phyloP scores from a whole-genome alignment of 2,888 invertebrate species.

The Lycia hirtaria region DNA sequence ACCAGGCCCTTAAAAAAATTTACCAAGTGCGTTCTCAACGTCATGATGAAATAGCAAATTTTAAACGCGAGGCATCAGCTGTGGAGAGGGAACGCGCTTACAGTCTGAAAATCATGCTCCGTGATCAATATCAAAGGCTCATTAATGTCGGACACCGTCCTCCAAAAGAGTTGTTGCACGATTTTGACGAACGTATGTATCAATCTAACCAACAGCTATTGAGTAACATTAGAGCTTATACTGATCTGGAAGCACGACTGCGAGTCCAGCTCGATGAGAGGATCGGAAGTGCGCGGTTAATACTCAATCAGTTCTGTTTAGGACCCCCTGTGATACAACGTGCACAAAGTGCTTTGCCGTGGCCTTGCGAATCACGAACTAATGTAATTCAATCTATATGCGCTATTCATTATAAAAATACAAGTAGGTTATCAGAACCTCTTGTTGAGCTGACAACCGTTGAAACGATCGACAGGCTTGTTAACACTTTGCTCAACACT shows the following conservation, averaged over 20 bases:
- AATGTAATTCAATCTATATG: constrained; percentile 43
- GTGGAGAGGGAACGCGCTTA: constrained; percentile 67
- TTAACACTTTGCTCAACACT: constrained; percentile 55
- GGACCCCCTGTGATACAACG: constrained; percentile 45
- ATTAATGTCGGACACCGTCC: constrained; percentile 59
- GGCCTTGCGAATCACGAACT: constrained; percentile 40
- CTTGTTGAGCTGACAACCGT: constrained; percentile 36
- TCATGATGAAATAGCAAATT: constrained; percentile 53
- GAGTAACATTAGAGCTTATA: constrained; percentile 67
- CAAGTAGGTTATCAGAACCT: constrained; percentile 22
- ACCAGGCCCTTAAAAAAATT: constrained; percentile 52
- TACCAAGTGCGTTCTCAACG: constrained; percentile 49
- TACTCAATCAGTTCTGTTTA: constrained; percentile 63
- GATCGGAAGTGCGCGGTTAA: constrained; percentile 53
- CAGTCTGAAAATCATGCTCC: constrained; percentile 58
- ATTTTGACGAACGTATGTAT: constrained; percentile 69
- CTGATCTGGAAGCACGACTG: constrained; percentile 64
- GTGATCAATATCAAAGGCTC: constrained; percentile 62
- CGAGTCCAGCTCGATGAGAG: constrained; percentile 58
- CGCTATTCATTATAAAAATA: constrained; percentile 28
- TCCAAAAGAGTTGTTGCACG: constrained; percentile 65
- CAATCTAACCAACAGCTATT: constrained; percentile 72
- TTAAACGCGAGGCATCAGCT: constrained; percentile 57
- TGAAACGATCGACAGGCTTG: constrained; percentile 54
- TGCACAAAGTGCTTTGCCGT: constrained; percentile 48